Evolutionary conservation across 2,888 invertebrate species (phyloP).

Genomic region (Exocentrus adspersus): DNA sequence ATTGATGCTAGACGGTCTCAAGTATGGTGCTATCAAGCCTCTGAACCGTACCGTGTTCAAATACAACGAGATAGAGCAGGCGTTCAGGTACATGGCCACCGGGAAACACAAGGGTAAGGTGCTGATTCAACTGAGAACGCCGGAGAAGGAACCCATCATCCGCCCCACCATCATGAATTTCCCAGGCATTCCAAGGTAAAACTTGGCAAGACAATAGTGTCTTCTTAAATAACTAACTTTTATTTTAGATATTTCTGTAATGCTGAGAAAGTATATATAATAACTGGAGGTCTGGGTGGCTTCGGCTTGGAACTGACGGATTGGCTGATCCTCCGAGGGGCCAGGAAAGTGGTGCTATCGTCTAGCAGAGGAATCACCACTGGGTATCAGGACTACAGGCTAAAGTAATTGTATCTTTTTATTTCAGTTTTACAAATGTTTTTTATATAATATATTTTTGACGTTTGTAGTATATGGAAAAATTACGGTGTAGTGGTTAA

Average conservation of each 20-base stretch:
- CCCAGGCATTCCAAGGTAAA: conserved; percentile 42
- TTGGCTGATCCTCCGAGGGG: conserved; percentile 87
- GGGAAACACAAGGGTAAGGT: conserved; percentile 87
- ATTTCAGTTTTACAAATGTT: not conserved
- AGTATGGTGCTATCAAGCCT: conserved; percentile 74
- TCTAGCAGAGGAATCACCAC: conserved; percentile 82
- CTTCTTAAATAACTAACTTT: conserved; percentile 9
- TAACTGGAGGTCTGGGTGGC: conserved; percentile 88
- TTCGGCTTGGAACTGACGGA: conserved; percentile 90
- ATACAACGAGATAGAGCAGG: conserved; percentile 74
- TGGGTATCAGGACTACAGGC: conserved; percentile 77
- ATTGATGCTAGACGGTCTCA: conserved; percentile 22
- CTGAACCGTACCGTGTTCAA: conserved; percentile 73
- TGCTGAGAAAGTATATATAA: conserved; percentile 68
- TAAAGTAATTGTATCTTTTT: conserved; percentile 37
- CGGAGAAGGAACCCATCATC: conserved; percentile 50
- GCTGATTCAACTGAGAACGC: conserved; percentile 59
- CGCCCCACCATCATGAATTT: conserved; percentile 51
- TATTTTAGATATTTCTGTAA: conserved; percentile 66
- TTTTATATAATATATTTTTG: not conserved
- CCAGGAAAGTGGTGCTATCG: conserved; percentile 79
- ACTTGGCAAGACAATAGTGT: not conserved
- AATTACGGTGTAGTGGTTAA: conserved; percentile 74
- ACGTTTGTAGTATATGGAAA: conserved; percentile 71
- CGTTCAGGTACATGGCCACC: conserved; percentile 73